Evolutionary conservation across 2,113 vertebrate genomes (phyloP).

Genomic region (Nesogale talazaci): DNA sequence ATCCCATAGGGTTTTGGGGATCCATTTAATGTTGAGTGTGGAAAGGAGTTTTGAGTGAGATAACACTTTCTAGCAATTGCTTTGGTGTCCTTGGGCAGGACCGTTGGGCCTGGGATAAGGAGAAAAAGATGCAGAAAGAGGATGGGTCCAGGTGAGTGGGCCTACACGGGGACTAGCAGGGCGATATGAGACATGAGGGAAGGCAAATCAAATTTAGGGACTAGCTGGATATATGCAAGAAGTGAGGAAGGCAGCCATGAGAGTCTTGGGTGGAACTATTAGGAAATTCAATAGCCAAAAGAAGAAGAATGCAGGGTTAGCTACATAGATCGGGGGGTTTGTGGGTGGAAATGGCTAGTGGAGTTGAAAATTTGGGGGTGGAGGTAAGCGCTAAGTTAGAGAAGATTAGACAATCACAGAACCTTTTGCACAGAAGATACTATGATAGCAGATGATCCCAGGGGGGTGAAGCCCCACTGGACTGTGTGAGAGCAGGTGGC

Average conservation of each 20-base stretch:
- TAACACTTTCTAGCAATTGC: background rate
- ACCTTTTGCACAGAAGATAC: background rate
- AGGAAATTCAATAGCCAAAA: background rate
- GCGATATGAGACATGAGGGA: background rate
- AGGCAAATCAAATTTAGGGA: background rate
- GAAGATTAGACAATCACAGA: background rate
- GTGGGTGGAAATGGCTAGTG: background rate
- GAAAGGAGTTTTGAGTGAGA: background rate
- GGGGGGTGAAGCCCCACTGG: background rate
- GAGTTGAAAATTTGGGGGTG: background rate
- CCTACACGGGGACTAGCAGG: background rate
- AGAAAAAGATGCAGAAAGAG: background rate
- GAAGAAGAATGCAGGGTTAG: background rate
- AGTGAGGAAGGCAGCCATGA: background rate
- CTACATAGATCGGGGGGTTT: background rate
- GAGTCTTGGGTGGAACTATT: background rate
- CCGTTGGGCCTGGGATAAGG: background rate
- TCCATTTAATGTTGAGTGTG: background rate
- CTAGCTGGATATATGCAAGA: background rate
- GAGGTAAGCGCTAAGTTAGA: background rate
- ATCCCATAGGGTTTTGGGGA: background rate
- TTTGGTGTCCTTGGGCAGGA: background rate
- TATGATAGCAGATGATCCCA: background rate
- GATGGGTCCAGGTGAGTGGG: background rate
- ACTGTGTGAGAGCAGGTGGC: too few species aligned